phyloP scores from a whole-genome alignment of 2,113 vertebrate species.

The Alexandromys fortis region DNA sequence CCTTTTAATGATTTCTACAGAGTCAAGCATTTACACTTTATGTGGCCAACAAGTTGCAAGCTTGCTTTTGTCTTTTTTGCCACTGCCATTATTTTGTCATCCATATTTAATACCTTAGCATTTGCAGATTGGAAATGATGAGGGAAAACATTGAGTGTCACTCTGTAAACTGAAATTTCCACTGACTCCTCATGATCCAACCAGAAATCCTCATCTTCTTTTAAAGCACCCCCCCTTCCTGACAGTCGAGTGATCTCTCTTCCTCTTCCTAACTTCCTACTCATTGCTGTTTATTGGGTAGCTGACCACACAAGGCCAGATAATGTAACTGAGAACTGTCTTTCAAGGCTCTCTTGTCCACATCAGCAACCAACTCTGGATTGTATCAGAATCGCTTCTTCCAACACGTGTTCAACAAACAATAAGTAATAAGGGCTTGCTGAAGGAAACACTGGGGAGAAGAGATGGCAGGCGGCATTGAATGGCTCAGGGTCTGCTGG shows the following conservation, averaged over 20 bases:
- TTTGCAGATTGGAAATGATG: neutral
- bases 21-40: neutral
- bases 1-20: conserved; percentile 21
- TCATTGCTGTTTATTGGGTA: neutral
- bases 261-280: neutral
- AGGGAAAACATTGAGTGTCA: neutral
- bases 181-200: neutral
- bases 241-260: neutral
- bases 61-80: neutral
- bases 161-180: neutral
- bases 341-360: neutral
- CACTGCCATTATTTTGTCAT: neutral
- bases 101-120: conserved; percentile 9
- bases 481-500: neutral
- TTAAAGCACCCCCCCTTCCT: neutral
- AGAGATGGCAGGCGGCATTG: neutral
- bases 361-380: neutral
- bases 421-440: neutral
- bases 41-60: neutral
- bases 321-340: neutral
- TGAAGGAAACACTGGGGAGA: neutral
- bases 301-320: neutral
- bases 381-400: neutral
- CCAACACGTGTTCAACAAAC: neutral
- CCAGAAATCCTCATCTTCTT: neutral